Evolutionary conservation across 2,888 invertebrate genomes (phyloP).

Genomic region (Aphidius colemani): DNA sequence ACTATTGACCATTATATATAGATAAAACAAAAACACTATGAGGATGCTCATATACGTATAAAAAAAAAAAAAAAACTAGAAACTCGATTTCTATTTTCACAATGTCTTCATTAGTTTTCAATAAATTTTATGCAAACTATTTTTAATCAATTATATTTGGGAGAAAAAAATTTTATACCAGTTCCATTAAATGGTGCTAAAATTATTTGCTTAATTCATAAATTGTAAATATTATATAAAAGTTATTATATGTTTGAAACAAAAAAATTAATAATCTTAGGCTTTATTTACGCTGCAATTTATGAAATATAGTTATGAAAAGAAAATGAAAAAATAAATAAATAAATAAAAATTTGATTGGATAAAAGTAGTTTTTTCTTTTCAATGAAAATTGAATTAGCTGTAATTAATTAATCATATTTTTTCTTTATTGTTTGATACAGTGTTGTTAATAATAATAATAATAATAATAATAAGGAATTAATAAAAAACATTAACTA

Average conservation of each 20-base stretch:
- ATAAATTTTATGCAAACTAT: too few species aligned
- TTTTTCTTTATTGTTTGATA: slow-evolving; percentile 10
- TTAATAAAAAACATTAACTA: slow-evolving; percentile 14
- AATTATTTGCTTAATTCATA: slow-evolving; percentile 8
- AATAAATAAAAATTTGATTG: too few species aligned
- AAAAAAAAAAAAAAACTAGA: slow-evolving; percentile 1
- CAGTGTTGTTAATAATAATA: slow-evolving; percentile 13
- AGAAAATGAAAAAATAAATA: too few species aligned
- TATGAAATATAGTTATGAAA: too few species aligned
- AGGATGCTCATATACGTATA: slow-evolving; percentile 24
- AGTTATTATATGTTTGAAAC: slow-evolving; percentile 5
- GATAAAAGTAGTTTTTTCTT: too few species aligned
- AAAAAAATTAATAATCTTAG: background rate
- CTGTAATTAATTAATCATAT: background rate
- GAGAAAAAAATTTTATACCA: slow-evolving; percentile 9
- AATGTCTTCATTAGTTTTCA: background rate
- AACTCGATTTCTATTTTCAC: slow-evolving; percentile 17
- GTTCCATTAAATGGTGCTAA: slow-evolving; percentile 12
- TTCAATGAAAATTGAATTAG: too few species aligned
- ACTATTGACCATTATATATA: slow-evolving; percentile 30
- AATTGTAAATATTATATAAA: slow-evolving; percentile 12
- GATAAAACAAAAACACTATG: slow-evolving; percentile 12
- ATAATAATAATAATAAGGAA: slow-evolving; percentile 9
- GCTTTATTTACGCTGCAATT: too few species aligned
- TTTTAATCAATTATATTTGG: too few species aligned